phyloP scores from a whole-genome alignment of 2,797 vertebrate genomes.

The Catharus ustulatus region DNA sequence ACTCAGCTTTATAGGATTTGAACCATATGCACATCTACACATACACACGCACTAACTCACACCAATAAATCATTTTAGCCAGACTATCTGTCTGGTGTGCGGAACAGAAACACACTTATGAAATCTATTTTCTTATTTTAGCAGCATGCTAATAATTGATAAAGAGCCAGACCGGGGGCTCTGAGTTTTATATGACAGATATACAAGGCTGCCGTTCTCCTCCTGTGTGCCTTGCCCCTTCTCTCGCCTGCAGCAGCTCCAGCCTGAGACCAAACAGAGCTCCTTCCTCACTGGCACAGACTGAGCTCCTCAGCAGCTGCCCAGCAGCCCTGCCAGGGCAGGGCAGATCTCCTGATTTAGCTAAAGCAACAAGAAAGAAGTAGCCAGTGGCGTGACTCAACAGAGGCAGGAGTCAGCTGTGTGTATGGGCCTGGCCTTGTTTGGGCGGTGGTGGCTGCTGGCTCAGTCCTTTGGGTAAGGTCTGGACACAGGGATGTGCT shows the following conservation, averaged over 20 bases:
- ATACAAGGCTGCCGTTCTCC: slow-evolving; percentile 14
- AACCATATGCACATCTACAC: slow-evolving; percentile 31
- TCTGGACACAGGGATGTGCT: not conserved
- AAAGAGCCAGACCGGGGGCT: slow-evolving; percentile 22
- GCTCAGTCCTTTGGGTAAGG: not conserved
- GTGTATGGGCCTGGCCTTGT: not conserved
- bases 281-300: not conserved
- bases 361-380: not conserved
- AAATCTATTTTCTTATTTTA: slow-evolving; percentile 52
- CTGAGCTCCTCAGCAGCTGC: not conserved
- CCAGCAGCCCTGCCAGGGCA: not conserved
- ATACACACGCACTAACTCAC: not conserved
- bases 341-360: not conserved
- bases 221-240: not conserved
- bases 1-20: slow-evolving; percentile 27
- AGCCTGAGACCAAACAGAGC: not conserved
- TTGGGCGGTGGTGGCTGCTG: not conserved
- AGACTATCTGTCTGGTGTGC: slow-evolving; percentile 60
- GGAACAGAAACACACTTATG: slow-evolving; percentile 39
- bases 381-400: not conserved
- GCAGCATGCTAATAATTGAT: slow-evolving; percentile 52
- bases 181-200: slow-evolving; percentile 34
- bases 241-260: not conserved
- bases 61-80: slow-evolving; percentile 19
- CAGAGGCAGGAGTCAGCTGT: not conserved